phyloP scores from a whole-genome alignment of 1,140 invertebrate genomes.

The Mylabris phalerata region DNA sequence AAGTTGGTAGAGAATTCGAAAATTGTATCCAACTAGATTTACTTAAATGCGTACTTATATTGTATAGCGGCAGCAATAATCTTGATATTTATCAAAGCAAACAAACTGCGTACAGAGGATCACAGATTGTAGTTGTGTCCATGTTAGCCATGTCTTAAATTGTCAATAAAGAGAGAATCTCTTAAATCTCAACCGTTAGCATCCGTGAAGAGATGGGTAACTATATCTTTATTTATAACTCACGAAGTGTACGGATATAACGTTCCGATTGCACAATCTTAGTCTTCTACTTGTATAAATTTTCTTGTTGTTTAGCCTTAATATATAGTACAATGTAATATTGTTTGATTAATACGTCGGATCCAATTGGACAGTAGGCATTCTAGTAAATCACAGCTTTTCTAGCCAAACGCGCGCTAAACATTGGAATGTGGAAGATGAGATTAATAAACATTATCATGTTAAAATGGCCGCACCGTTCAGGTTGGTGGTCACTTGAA shows the following conservation, averaged over 20 bases:
- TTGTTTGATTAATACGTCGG: constrained; percentile 18
- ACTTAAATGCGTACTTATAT: background rate
- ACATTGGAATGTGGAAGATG: constrained; percentile 16
- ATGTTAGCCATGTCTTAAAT: constrained; percentile 24
- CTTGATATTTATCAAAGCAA: constrained; percentile 24
- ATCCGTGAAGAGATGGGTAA: constrained; percentile 28
- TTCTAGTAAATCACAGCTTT: constrained; percentile 17
- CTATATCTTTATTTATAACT: constrained; percentile 35
- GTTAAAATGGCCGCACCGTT: constrained; percentile 13
- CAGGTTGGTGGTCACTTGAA: constrained; percentile 18
- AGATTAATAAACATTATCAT: constrained; percentile 21
- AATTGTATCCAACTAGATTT: too few species aligned
- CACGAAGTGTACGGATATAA: constrained; percentile 19
- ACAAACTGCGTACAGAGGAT: constrained; percentile 25
- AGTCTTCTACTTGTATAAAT: background rate
- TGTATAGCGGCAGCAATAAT: background rate
- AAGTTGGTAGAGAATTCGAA: too few species aligned
- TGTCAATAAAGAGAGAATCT: constrained; percentile 28
- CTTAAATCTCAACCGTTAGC: constrained; percentile 24
- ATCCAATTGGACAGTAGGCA: constrained; percentile 18
- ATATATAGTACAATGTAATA: constrained; percentile 13
- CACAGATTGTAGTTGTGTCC: constrained; percentile 17
- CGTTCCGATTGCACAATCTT: constrained; percentile 21
- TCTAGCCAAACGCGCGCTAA: constrained; percentile 14
- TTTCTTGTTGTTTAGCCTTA: background rate